These are phyloP conservation scores for Chromis chromis DNA, from an alignment of 2,797 vertebrate genomes.

Conservation along the genomic window DNA sequence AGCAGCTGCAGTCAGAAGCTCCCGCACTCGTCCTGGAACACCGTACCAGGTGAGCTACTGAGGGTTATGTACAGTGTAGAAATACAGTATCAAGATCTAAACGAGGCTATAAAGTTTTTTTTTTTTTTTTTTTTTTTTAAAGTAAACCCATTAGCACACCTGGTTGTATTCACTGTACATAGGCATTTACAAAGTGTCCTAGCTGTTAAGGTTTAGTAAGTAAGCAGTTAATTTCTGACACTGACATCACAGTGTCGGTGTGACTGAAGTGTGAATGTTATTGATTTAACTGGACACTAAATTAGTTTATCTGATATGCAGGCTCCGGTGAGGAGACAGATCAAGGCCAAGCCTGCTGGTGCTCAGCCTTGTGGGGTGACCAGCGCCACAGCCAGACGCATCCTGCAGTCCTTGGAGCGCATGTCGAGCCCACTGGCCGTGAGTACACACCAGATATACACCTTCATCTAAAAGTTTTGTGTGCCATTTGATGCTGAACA, in stretches of 20 bases:
- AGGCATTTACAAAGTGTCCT: not conserved
- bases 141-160: not conserved
- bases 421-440: slow-evolving; percentile 98
- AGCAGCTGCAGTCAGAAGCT: slow-evolving; percentile 87
- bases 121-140: not conserved
- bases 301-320: slow-evolving; percentile 60
- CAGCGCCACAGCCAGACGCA: slow-evolving; percentile 94
- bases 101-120: not conserved
- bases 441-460: slow-evolving; percentile 59
- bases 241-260: not conserved
- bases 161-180: not conserved
- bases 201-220: not conserved
- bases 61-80: not conserved
- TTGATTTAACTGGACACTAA: slow-evolving; percentile 30
- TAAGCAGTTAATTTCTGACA: not conserved
- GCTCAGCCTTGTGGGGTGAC: slow-evolving; percentile 93
- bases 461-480: not conserved
- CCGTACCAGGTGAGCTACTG: slow-evolving; percentile 90
- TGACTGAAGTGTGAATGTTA: slow-evolving; percentile 6
- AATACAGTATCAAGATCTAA: not conserved
- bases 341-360: slow-evolving; percentile 93
- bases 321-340: slow-evolving; percentile 93
- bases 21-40: slow-evolving; percentile 84
- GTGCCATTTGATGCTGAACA: not conserved
- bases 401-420: slow-evolving; percentile 95